Evolutionary conservation across 2,888 invertebrate species (phyloP), one percentile per base, ranked within the genome.

Genomic region (Balanococcus diminutus): DNA sequence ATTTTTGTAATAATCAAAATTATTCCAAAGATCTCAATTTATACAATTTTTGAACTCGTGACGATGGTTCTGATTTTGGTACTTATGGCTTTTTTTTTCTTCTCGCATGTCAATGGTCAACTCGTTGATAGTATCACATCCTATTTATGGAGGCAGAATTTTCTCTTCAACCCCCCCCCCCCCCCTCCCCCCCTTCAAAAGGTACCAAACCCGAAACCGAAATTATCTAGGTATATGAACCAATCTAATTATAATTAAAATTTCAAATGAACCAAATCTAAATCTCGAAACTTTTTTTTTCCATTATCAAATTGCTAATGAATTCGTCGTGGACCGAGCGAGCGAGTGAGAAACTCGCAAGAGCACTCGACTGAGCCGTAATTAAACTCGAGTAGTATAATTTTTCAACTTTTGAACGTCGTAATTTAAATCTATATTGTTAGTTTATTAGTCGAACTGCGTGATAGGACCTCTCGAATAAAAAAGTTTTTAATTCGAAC

Each of bases 371-470:
- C 67, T 19, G 67, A 67, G 28, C 28, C 4, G 28, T 67, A 67
- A 36, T 79, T 79, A 79, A 32, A 79, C 75, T 36, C 36, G 28
- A 72, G 16, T 19, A 19, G 75, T 19, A 25, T 36, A 79, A 79
- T 79, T 36, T 79, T 79, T 36, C 75, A 36, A 36, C 36, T n/a
- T 79, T 31, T 0, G 36, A 28, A 32, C 75, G 75, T 16, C 75
- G 75, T 16, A 79, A 79, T 79, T 79, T 79, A 79, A 79, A 79
- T 79, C 31, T 36, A 32, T 79, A 79, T 79, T 79, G 75, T 79
- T 79, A 9, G 75, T 36, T 36, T 79, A 79, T 79, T 79, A 79
- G 11, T 36, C 31, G 67, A 67, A 28, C 75, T 22, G 56, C 56
- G 56, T 19, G 75, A 36, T 36, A n/a, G n/a, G n/a, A 79, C 75